Conservation (phyloP, 37 sponge, comb jelly and placozoan species). For the Mnemiopsis leidyi region DNA sequence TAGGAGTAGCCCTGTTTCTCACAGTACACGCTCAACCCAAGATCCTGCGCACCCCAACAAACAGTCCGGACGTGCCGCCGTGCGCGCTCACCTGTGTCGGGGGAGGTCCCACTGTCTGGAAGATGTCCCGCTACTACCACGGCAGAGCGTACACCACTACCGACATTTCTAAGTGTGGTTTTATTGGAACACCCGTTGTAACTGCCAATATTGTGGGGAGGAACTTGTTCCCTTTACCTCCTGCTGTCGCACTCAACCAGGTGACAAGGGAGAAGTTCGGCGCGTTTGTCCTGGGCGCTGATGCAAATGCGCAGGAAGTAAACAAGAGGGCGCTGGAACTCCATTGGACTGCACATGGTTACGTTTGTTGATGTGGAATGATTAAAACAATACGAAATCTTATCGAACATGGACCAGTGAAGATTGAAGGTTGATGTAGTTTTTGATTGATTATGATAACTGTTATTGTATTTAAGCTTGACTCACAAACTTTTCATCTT, state of each 20-base stretch:
- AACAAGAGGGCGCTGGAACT: not conserved
- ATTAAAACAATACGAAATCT: too few species aligned
- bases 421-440: too few species aligned
- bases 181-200: not conserved
- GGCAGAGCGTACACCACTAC: not conserved
- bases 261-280: not conserved
- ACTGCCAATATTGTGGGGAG: not conserved
- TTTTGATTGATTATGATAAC: too few species aligned
- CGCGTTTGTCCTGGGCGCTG: not conserved
- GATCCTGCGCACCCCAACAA: not conserved
- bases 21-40: not conserved
- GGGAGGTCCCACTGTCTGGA: not conserved
- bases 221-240: not conserved
- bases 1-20: not conserved
- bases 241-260: not conserved
- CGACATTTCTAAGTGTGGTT: not conserved
- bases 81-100: not conserved
- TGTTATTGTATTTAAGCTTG: too few species aligned
- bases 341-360: not conserved
- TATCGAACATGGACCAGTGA: too few species aligned
- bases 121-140: not conserved
- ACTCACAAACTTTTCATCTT: too few species aligned
- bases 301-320: not conserved
- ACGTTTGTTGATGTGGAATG: not conserved
- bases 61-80: not conserved